A percentile compares a stretch with the other conserved stretches of the same genome.
Evolutionary conservation across 2,888 invertebrate genomes (phyloP).

Genomic region (Adelognathus sp.): DNA sequence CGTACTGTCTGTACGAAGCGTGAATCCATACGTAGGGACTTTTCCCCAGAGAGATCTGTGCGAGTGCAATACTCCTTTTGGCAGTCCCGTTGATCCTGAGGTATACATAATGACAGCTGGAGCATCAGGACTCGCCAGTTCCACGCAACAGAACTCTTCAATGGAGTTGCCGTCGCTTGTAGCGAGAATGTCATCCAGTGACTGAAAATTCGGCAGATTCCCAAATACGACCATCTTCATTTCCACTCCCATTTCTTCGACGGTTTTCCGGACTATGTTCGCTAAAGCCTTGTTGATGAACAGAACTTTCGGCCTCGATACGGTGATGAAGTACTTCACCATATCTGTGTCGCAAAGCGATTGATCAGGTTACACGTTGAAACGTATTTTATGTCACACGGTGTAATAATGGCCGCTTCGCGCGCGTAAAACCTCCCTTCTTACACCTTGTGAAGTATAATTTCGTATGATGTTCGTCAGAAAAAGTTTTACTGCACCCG

Average conservation of each 20-base stretch:
- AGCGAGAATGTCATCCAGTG: slow-evolving; percentile 63
- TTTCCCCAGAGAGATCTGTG: slow-evolving; percentile 56
- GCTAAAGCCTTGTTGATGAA: slow-evolving; percentile 63
- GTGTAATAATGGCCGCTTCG: no score
- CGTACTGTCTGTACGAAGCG: neutral
- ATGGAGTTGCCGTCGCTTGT: slow-evolving; percentile 53
- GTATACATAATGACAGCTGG: slow-evolving; percentile 64
- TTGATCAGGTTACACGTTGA: slow-evolving; percentile 27
- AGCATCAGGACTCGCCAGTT: slow-evolving; percentile 52
- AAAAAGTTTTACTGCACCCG: no score
- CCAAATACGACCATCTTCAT: slow-evolving; percentile 67
- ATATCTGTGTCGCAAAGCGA: slow-evolving; percentile 64
- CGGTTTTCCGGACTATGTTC: slow-evolving; percentile 49
- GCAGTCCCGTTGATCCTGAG: slow-evolving; percentile 66
- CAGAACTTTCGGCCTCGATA: slow-evolving; percentile 70
- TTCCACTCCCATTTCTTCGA: slow-evolving; percentile 56
- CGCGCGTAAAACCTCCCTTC: no score
- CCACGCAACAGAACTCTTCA: slow-evolving; percentile 59
- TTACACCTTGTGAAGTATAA: no score
- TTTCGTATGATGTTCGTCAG: no score
- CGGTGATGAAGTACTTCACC: slow-evolving; percentile 64
- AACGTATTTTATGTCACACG: slow-evolving; percentile 14
- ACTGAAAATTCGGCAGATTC: slow-evolving; percentile 50
- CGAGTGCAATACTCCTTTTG: slow-evolving; percentile 65
- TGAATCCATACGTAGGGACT: neutral